Evolutionary conservation across 2,797 vertebrate species (phyloP).

Genomic region (Limosa lapponica): DNA sequence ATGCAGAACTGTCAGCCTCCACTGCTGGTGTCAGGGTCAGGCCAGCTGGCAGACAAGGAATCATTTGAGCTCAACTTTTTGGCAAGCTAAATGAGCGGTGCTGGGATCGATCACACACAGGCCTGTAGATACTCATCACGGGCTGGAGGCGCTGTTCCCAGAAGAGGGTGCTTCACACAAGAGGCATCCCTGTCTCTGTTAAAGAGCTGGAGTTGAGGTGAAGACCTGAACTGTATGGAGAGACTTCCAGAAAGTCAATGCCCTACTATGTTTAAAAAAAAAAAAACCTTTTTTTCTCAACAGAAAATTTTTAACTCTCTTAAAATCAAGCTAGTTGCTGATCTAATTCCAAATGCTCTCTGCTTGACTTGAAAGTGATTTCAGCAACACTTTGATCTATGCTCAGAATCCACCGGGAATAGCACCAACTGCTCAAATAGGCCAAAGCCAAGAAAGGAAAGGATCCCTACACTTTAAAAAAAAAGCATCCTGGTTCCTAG

Average conservation of each 20-base stretch:
- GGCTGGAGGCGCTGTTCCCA: background rate
- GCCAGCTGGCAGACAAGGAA: background rate
- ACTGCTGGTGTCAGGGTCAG: background rate
- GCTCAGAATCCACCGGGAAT: constrained; percentile 64
- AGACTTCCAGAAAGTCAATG: background rate
- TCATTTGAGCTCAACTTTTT: background rate
- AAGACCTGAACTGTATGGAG: background rate
- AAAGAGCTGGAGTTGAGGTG: background rate
- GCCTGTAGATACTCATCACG: background rate
- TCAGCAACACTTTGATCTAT: constrained; percentile 68
- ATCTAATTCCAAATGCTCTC: constrained; percentile 65
- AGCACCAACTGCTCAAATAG: constrained; percentile 51
- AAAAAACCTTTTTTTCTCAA: background rate
- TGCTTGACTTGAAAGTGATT: constrained; percentile 68
- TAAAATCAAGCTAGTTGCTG: constrained; percentile 45
- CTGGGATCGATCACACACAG: background rate
- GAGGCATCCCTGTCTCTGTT: background rate
- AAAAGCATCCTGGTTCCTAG: background rate
- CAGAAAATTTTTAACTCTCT: constrained; percentile 38
- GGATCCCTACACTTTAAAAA: background rate
- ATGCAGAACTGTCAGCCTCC: background rate
- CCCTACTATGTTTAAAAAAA: background rate
- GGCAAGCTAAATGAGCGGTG: background rate
- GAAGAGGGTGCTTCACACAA: background rate
- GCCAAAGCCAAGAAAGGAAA: constrained; percentile 42